Base-by-base conservation (phyloP, 1,140 invertebrate genomes). In the Platyscapa corneri region DNA sequence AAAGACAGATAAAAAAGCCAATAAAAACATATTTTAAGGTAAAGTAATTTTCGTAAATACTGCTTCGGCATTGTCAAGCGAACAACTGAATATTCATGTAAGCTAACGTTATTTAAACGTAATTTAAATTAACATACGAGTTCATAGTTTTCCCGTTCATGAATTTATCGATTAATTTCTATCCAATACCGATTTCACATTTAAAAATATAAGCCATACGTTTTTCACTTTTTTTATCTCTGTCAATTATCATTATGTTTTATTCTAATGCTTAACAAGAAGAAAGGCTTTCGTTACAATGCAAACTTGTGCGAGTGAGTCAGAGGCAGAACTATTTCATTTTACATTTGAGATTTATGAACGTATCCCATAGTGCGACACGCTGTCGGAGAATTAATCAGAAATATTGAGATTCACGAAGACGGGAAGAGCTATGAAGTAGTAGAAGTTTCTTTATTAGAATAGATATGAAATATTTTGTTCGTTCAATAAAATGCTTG, bases 331-430 rank as follows among this genome's bases (percentile, higher is more conserved):
- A 70, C 67, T 37, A 37, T 23, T 20, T 39, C 67, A 70, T 70
- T 37, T 70, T 34, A 70, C 18, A 70, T 70, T 16, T 23, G 67
- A 70, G 67, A 70, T 70, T 70, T 70, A 70, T 32, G 32, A 70
- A 20, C 30, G 32, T 16, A 37, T 70, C 34, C 32, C 18, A 37
- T 39, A 70, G 18, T 37, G 67, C 34, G 34, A 70, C 67, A 34
- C 67, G 34, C 34, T 70, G 32, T 34, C 18, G 67, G 32, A 70
- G 67, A 70, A 70, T 70, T 70, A 70, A 70, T 70, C 67, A 39
- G 67, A 37, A 37, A 70, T 70, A 70, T 70, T 70, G 67, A 70
- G 67, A 70, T 70, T 70, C 30, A 37, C 34, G 34, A 70, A 32
- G 64, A 67, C 64, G 14, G 30, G 60, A 32, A 34, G 67, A 70